phyloP scores from a whole-genome alignment of 2,113 vertebrate genomes.

The Amazona guildingii region DNA sequence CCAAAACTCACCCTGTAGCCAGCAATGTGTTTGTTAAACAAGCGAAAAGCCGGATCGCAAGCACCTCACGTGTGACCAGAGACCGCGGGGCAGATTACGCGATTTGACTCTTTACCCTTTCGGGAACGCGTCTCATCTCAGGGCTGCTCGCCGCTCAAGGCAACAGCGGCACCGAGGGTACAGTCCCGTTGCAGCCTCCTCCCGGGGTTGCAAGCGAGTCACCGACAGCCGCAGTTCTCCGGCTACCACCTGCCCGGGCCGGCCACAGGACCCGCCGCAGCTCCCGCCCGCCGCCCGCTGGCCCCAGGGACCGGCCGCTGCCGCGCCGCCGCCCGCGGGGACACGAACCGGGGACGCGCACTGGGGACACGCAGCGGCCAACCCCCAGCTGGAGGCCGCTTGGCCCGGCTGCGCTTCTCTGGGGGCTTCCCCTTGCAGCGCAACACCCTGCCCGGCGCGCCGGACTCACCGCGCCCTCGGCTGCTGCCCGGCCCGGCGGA shows the following conservation, averaged over 20 bases:
- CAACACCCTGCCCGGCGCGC: not conserved
- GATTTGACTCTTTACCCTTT: not conserved
- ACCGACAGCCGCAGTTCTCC: not conserved
- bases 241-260: not conserved
- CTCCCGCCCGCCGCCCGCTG: not conserved
- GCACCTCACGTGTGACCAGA: rapidly evolving
- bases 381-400: not conserved
- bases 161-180: not conserved
- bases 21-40: rapidly evolving
- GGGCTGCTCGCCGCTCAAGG: not conserved
- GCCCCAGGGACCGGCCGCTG: too few relatives aligned
- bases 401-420: not conserved
- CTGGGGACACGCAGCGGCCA: not conserved
- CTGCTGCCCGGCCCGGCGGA: not conserved
- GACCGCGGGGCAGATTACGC: rapidly evolving
- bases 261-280: not conserved
- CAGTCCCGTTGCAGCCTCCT: rapidly evolving
- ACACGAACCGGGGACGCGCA: too few relatives aligned
- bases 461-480: not conserved
- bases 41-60: rapidly evolving
- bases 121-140: rapidly evolving
- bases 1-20: rapidly evolving
- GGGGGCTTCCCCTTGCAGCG: not conserved
- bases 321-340: not conserved
- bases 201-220: not conserved